phyloP scores from a whole-genome alignment of 2,113 vertebrate genomes.

The Heterotilapia buettikoferi region DNA sequence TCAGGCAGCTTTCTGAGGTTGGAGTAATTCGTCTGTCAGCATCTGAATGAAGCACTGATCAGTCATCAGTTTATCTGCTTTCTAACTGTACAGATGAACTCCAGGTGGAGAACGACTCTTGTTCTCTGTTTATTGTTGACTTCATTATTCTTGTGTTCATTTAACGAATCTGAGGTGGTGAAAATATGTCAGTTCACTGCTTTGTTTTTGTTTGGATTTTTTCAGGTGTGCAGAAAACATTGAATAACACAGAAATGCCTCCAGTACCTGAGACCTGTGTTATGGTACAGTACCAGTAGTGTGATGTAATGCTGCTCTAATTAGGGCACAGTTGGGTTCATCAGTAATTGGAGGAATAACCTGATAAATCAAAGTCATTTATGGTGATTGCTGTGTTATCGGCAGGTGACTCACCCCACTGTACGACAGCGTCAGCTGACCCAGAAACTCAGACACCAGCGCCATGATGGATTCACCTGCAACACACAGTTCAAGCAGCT shows the following conservation, averaged over 20 bases:
- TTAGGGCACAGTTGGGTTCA: rapidly evolving
- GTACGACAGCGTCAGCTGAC: slow-evolving; percentile 68
- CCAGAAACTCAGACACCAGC: slow-evolving; percentile 70
- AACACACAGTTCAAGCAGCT: not conserved
- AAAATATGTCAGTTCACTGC: not conserved
- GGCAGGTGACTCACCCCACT: slow-evolving; percentile 55
- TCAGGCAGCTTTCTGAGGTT: not conserved
- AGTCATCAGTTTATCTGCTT: not conserved
- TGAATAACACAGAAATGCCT: not conserved
- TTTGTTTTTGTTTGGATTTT: not conserved
- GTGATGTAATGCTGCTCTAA: not conserved
- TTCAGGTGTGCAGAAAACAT: not conserved
- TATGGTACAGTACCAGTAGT: not conserved
- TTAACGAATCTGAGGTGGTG: not conserved
- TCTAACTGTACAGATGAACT: not conserved
- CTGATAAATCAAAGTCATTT: not conserved
- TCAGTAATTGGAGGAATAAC: not conserved
- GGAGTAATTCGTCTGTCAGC: not conserved
- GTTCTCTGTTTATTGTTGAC: not conserved
- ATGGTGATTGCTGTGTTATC: not conserved
- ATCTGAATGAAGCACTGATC: not conserved
- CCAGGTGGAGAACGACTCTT: not conserved
- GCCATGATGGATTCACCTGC: slow-evolving; percentile 63
- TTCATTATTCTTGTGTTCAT: rapidly evolving
- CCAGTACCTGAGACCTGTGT: not conserved